Conservation (phyloP, 2,888 invertebrate species). For the Drosophila kokeensis region DNA sequence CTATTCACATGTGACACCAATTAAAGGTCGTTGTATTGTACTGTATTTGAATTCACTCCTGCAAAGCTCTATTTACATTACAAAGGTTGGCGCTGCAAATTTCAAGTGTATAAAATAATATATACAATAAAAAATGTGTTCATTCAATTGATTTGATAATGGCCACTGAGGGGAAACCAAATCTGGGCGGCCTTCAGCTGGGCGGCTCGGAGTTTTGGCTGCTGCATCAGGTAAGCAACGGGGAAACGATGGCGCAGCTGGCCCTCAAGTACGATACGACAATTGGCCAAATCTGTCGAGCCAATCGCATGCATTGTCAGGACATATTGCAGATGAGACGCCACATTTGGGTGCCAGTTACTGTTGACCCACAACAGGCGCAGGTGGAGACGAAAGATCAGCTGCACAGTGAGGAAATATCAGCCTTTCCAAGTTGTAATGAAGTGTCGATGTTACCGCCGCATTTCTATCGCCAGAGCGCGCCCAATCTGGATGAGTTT, state of each 20-base stretch:
- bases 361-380: neutral
- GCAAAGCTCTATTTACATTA: neutral
- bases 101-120: neutral
- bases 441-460: constrained; percentile 21
- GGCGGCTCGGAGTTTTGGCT: constrained; percentile 24
- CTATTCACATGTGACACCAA: neutral
- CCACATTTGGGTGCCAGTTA: constrained; percentile 51
- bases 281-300: constrained; percentile 52
- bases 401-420: neutral
- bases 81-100: constrained; percentile 28
- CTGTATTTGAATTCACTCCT: neutral
- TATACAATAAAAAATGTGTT: constrained; percentile 5
- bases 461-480: constrained; percentile 47
- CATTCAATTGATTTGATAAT: neutral
- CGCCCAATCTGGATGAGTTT: constrained; percentile 42
- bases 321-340: constrained; percentile 48
- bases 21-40: neutral
- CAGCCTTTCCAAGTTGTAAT: neutral
- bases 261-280: constrained; percentile 54
- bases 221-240: constrained; percentile 28
- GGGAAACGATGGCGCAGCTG: constrained; percentile 49
- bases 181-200: constrained; percentile 18
- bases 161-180: constrained; percentile 15
- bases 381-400: neutral
- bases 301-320: constrained; percentile 57